Base-by-base conservation (phyloP, 2,888 invertebrate species). In the Noctua janthe region DNA sequence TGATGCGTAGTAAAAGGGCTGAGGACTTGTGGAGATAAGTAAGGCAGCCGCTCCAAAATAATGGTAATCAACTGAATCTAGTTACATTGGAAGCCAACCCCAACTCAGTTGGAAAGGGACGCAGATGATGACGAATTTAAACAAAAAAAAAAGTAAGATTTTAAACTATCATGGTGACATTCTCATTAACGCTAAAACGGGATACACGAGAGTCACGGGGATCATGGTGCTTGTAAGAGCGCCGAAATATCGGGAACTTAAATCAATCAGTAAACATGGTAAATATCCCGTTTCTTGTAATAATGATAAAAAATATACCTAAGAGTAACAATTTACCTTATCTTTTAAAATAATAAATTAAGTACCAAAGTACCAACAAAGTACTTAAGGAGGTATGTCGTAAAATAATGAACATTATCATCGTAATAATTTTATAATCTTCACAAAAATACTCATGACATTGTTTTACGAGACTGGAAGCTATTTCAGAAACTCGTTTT, bases 381-480 rank as follows among this genome's bases (percentile, higher is more conserved):
- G 1, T 51, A 73, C 35, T 35, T 49, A 17, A 13, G 6, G 35
- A 66, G 66, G n/a, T 29, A 64, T 39, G 54, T 78, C 47, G 79
- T 78, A 78, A 84, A 71, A 82, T 59, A 56, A 84, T 49, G 20
- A 49, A 10, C 15, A 29, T 47, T 39, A 35, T 71, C 39, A 43
- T 20, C 10, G 47, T 69, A 69, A 76, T 62, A 51, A 20, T 81
- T 29, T 76, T 81, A 66, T 83, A 17, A 71, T 66, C 20, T 39
- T 78, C 13, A 67, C 20, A 64, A 70, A 76, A 71, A 29, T 15
- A 56, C 47, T 62, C 64, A 49, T 56, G 64, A 77, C 64, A 76
- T 83, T 81, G 83, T 81, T 70, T 64, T 71, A 39, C 39, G 83
- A 64, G 77, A 2, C 29, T 54, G 47, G 59, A 29, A 64, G 17